Evolutionary conservation across 2,113 vertebrate species (phyloP).

Genomic region (Sarotherodon lohbergeri): DNA sequence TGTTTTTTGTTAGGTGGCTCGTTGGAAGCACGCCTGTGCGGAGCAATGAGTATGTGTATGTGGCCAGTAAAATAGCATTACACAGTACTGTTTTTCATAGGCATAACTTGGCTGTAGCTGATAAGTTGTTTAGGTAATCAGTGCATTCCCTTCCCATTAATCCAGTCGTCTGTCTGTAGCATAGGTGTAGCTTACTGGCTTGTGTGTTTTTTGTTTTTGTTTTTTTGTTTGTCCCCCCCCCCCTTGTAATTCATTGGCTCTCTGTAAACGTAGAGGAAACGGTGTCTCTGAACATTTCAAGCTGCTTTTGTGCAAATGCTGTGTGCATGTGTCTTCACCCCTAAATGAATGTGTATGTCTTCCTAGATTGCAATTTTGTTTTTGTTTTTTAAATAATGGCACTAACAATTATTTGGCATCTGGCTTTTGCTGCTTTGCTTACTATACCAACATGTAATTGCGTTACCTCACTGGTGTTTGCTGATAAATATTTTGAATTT

Average conservation of each 20-base stretch:
- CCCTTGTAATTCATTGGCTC: neutral
- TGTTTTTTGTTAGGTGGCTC: conserved; percentile 87
- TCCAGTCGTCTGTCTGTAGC: neutral
- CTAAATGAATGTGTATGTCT: neutral
- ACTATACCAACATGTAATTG: neutral
- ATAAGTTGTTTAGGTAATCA: neutral
- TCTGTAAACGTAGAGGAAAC: neutral
- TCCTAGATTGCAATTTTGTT: neutral
- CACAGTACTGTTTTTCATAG: neutral
- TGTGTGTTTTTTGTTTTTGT: neutral
- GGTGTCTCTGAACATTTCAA: conserved; percentile 14
- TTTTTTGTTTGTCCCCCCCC: neutral
- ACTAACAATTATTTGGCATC: neutral
- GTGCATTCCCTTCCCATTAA: conserved; percentile 11
- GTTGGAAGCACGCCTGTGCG: conserved; percentile 81
- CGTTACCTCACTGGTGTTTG: neutral
- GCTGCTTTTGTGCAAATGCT: neutral
- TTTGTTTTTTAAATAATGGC: neutral
- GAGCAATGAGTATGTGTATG: conserved; percentile 89
- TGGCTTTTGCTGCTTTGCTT: neutral
- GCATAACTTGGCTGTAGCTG: conserved; percentile 27
- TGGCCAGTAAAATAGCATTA: conserved; percentile 53
- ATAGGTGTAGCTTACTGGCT: neutral
- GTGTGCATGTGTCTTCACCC: neutral
- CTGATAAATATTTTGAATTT: neutral